phyloP scores from a whole-genome alignment of 2,797 vertebrate species.

The Schizothorax lantsangensis region DNA sequence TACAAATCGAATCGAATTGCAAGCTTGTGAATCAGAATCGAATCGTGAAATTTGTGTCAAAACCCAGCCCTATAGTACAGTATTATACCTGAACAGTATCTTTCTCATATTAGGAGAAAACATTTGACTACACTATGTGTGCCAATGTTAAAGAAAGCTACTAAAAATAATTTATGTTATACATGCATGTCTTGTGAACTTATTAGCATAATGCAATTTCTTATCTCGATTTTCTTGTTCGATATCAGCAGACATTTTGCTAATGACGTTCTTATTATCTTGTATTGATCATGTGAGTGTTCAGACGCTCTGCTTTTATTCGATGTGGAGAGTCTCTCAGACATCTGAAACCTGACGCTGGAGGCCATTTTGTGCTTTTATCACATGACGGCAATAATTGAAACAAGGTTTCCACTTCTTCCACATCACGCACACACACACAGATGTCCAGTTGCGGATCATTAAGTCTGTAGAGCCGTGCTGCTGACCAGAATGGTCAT shows the following conservation, averaged over 20 bases:
- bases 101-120: not conserved
- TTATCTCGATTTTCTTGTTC: not conserved
- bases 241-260: not conserved
- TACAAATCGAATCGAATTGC: no score
- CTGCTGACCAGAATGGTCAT: slow-evolving; percentile 60
- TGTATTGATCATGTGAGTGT: slow-evolving; percentile 51
- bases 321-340: slow-evolving; percentile 34
- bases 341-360: slow-evolving; percentile 42
- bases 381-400: slow-evolving; percentile 63
- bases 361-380: slow-evolving; percentile 53
- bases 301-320: slow-evolving; percentile 15
- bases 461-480: slow-evolving; percentile 67
- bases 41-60: no score
- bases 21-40: no score
- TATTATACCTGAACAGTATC: not conserved
- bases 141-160: not conserved
- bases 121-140: not conserved
- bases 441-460: slow-evolving; percentile 74
- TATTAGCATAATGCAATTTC: slow-evolving; percentile 4
- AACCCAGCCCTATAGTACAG: no score
- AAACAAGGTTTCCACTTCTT: slow-evolving; percentile 61
- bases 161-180: not conserved
- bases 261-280: slow-evolving; percentile 29
- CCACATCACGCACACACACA: slow-evolving; percentile 65
- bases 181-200: not conserved